These are phyloP conservation scores for Tyto alba DNA, from an alignment of 2,113 vertebrate genomes.

Conservation along the genomic window DNA sequence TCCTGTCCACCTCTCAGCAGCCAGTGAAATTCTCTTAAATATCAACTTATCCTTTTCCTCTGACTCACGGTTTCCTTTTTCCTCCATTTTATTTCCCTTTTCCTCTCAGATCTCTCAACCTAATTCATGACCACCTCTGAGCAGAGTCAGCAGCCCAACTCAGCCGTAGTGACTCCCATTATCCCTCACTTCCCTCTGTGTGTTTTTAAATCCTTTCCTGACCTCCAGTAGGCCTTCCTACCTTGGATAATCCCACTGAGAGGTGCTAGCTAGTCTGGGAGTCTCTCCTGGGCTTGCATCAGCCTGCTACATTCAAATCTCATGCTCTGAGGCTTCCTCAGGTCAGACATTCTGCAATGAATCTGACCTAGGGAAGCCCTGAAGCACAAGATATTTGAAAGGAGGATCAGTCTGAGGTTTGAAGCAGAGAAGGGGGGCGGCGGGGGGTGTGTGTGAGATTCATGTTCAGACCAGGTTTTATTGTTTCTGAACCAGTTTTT, in stretches of 20 bases:
- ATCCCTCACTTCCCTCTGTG: conserved; percentile 40
- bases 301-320: conserved; percentile 66
- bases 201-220: conserved; percentile 52
- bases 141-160: conserved; percentile 4
- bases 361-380: conserved; percentile 71
- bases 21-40: not conserved
- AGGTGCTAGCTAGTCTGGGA: conserved; percentile 42
- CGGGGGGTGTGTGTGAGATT: conserved; percentile 9
- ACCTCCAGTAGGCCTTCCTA: conserved; percentile 57
- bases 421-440: conserved; percentile 21
- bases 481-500: conserved; percentile 70
- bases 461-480: conserved; percentile 65
- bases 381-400: conserved; percentile 68
- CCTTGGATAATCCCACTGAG: conserved; percentile 56
- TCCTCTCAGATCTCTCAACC: not conserved
- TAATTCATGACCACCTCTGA: conserved; percentile 41
- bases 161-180: conserved; percentile 15
- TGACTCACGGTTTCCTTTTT: not conserved
- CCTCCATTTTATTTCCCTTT: conserved; percentile 27
- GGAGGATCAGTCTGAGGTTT: conserved; percentile 66
- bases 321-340: conserved; percentile 68
- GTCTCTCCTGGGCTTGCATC: conserved; percentile 54
- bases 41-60: not conserved
- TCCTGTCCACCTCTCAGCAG: not conserved
- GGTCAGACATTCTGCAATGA: conserved; percentile 67